Evolutionary conservation across 2,888 invertebrate genomes (phyloP), one percentile per base, ranked within the genome.

Genomic region (Pandemis heparana): DNA sequence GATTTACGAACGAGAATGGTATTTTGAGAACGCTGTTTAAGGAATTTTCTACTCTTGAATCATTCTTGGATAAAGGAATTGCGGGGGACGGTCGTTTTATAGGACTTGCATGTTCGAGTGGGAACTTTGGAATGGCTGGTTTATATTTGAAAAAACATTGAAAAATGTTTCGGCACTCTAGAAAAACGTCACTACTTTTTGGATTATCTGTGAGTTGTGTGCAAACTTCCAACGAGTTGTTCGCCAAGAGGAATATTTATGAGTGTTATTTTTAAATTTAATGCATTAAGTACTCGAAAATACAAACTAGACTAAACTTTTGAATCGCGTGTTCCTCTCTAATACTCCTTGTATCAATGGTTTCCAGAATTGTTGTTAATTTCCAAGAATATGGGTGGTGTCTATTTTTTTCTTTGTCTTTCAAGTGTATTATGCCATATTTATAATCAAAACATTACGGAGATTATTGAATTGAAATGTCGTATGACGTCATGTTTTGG

Each of bases 1-100:
- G 74, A 74, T 74, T 74, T 74, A 74, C 65, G 68, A 53, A 53
- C n/a, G 59, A 41, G 43, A 69, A 65, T 16, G 69, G 64, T 70
- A 64, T 74, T 74, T 69, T 60, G 73, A 69, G 51, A 72, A 46
- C 61, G 48, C 46, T 51, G 60, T 51, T 73, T 63, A 73, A 73
- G 72, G 41, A 61, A 43, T 62, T 43, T 10, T 62, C 38, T 48
- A 41, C 32, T 43, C 64, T 66, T 46, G 56, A 63, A 48, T 62
- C 41, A 41, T 16, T 43, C 64, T 66, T 46, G 56, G 68, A 48
- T 62, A 68, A 69, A 59, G 73, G 53, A 56, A 65, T 65, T 12
- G 39, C 32, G 32, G 18, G n/a, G 39, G 43, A 32, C 56, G 41
- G 39, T 7, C 48, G 53, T 53, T 72, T 67, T 56, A 67, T 61